phyloP scores from a whole-genome alignment of 2,113 vertebrate species.

The Chaetorhynchus papuensis region DNA sequence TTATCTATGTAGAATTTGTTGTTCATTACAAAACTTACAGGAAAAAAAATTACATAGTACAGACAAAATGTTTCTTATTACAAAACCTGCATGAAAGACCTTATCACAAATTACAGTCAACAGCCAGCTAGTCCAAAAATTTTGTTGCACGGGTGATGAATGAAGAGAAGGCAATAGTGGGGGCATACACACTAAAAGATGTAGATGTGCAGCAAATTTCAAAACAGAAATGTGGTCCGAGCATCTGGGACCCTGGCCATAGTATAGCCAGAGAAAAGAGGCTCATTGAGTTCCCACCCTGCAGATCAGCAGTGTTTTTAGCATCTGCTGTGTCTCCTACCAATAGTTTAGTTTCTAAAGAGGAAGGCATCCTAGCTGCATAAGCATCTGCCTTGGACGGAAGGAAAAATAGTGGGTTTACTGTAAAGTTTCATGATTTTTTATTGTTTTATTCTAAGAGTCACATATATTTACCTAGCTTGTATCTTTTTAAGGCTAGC shows the following conservation, averaged over 20 bases:
- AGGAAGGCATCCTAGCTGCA: background rate
- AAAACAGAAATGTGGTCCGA: background rate
- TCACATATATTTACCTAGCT: background rate
- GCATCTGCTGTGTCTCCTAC: background rate
- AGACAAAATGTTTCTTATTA: background rate
- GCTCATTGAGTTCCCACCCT: background rate
- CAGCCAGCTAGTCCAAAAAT: background rate
- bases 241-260: background rate
- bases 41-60: background rate
- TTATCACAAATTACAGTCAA: background rate
- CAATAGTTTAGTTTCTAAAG: background rate
- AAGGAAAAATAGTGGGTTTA: background rate
- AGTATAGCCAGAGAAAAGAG: background rate
- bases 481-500: background rate
- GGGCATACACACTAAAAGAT: background rate
- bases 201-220: background rate
- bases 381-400: background rate
- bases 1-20: background rate
- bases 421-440: background rate
- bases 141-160: background rate
- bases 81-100: background rate
- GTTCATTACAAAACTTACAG: background rate
- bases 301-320: background rate
- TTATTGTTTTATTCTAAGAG: background rate
- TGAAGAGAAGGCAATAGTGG: background rate